Evolutionary conservation across 2,797 vertebrate genomes (phyloP).

Genomic region (Megalops cyprinoides): DNA sequence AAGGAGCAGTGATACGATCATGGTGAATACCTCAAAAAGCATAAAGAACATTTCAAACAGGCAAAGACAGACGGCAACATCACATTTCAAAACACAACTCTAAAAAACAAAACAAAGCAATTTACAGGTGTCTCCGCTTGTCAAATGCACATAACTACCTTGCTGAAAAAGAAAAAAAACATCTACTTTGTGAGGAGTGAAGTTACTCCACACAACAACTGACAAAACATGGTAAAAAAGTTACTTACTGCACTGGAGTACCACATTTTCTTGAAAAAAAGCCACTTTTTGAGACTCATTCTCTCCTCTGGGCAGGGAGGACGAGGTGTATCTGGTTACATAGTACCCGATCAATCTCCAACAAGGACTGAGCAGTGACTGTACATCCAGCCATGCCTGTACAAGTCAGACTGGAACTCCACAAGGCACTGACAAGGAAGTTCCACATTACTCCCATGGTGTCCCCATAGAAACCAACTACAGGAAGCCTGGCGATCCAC

Average conservation of each 20-base stretch:
- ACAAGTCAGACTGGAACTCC: conserved; percentile 78
- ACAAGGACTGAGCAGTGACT: conserved; percentile 52
- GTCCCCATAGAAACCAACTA: conserved; percentile 74
- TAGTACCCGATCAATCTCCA: conserved; percentile 75
- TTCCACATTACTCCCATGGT: conserved; percentile 67
- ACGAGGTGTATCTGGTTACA: conserved; percentile 58
- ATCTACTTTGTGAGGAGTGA: conserved; percentile 58
- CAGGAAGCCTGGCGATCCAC: conserved; percentile 66
- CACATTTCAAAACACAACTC: conserved; percentile 43
- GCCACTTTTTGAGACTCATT: conserved; percentile 79
- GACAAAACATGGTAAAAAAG: conserved; percentile 38
- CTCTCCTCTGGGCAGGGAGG: conserved; percentile 63
- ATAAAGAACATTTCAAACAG: conserved; percentile 43
- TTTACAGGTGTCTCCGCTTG: conserved; percentile 36
- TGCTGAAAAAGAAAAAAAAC: conserved; percentile 44
- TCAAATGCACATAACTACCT: no score
- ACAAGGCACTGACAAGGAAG: conserved; percentile 59
- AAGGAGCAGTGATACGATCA: conserved; percentile 17
- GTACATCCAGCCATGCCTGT: conserved; percentile 74
- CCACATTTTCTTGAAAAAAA: conserved; percentile 75
- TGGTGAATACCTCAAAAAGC: conserved; percentile 35
- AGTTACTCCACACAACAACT: conserved; percentile 24
- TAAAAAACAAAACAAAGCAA: conserved; percentile 26
- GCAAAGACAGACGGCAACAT: background rate
- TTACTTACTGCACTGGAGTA: conserved; percentile 71